Conservation (phyloP, 2,113 vertebrate genomes). For the Protobothrops mucrosquamatus region DNA sequence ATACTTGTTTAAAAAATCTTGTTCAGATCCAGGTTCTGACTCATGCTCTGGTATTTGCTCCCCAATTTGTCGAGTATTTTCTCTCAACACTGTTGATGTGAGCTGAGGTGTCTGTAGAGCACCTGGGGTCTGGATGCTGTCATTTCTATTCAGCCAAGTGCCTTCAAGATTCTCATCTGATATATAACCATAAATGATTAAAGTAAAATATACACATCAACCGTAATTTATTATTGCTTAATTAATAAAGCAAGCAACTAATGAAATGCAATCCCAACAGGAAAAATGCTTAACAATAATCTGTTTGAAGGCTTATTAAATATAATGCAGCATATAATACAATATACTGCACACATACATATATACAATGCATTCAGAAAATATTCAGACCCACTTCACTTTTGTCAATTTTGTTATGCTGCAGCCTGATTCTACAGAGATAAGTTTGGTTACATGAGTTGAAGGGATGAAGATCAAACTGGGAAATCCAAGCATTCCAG, state of each 20-base stretch:
- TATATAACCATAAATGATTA: background rate
- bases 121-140: slow-evolving; percentile 90
- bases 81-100: slow-evolving; percentile 93
- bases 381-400: background rate
- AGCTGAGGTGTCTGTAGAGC: slow-evolving; percentile 90
- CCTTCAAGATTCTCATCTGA: slow-evolving; percentile 92
- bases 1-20: slow-evolving; percentile 97
- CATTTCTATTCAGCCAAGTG: slow-evolving; percentile 92
- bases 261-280: background rate
- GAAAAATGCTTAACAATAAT: background rate
- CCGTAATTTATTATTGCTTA: background rate
- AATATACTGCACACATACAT: too few species aligned
- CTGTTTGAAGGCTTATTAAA: background rate
- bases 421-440: background rate
- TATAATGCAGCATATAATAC: background rate
- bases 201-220: background rate
- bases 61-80: slow-evolving; percentile 87
- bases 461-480: background rate
- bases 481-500: background rate
- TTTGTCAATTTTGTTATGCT: background rate
- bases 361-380: background rate
- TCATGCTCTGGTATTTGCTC: slow-evolving; percentile 95
- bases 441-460: background rate
- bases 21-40: slow-evolving; percentile 94
- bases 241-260: background rate